Conservation (phyloP, 2,797 vertebrate species). For the Scomberomorus guttatus region DNA sequence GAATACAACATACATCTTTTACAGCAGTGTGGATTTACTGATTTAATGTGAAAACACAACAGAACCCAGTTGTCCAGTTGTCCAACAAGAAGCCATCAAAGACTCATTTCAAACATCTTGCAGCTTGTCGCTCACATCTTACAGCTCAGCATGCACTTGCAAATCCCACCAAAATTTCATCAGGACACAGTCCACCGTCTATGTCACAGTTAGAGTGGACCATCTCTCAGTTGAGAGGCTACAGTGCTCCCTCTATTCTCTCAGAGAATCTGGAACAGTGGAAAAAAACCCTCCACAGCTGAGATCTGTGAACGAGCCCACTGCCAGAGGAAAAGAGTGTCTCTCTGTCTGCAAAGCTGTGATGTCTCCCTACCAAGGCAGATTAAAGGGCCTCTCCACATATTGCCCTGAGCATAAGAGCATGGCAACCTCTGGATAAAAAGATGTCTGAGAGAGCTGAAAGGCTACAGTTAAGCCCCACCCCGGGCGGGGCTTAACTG, state of each 20-base stretch:
- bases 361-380: conserved; percentile 45
- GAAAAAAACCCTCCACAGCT: conserved; percentile 33
- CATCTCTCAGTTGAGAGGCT: conserved; percentile 11
- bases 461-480: conserved; percentile 5
- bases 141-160: conserved; percentile 1
- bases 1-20: background rate
- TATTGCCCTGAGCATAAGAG: conserved; percentile 39
- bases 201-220: background rate
- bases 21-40: background rate
- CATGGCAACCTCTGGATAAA: conserved; percentile 37
- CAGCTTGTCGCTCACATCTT: conserved; percentile 1
- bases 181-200: background rate
- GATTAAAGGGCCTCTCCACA: conserved; percentile 61
- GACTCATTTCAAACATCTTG: background rate
- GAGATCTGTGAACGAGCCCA: conserved; percentile 29
- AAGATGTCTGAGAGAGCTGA: conserved; percentile 25
- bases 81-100: conserved; percentile 20
- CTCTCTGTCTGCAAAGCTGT: conserved; percentile 35
- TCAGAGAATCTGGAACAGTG: conserved; percentile 12
- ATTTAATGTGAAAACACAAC: conserved; percentile 22
- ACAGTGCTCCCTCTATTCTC: conserved; percentile 3
- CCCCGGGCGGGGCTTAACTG: conserved; percentile 17
- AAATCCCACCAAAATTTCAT: conserved; percentile 8
- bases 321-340: conserved; percentile 21
- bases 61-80: background rate